Evolutionary conservation across 35 echinoderm and acorn worm species (phyloP).

Genomic region (Eucidaris tribuloides): DNA sequence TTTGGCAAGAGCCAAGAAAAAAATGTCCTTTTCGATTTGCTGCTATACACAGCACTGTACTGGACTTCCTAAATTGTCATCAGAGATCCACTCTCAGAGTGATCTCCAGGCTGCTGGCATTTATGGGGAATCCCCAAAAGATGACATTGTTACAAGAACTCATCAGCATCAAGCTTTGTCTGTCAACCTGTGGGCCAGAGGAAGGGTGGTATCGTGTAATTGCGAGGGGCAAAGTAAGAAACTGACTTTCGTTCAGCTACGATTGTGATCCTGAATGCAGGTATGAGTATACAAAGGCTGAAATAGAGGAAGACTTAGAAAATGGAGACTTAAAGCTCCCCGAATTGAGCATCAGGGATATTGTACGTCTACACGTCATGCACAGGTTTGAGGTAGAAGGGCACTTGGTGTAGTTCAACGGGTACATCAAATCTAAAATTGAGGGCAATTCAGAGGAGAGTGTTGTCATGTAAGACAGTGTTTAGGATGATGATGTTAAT

Average conservation of each 20-base stretch:
- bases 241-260: not conserved
- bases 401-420: constrained; percentile 11
- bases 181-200: too few relatives aligned
- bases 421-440: not conserved
- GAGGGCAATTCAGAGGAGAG: not conserved
- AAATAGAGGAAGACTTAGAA: not conserved
- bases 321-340: not conserved
- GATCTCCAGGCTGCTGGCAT: too few relatives aligned
- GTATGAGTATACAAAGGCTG: not conserved
- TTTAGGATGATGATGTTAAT: not conserved
- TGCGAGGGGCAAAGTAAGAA: not conserved
- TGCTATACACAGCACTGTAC: too few relatives aligned
- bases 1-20: too few relatives aligned
- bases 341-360: not conserved
- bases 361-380: not conserved
- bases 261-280: not conserved
- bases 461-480: not conserved
- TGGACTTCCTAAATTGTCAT: too few relatives aligned
- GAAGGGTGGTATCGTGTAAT: not conserved
- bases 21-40: too few relatives aligned
- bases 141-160: too few relatives aligned
- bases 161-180: too few relatives aligned
- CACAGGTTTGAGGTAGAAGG: constrained; percentile 19
- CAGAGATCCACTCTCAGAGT: too few relatives aligned
- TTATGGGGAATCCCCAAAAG: too few relatives aligned